Percentiles rank a stretch among this genome's conserved stretches.
phyloP scores from a whole-genome alignment of 2,797 vertebrate species.

The Phataginus tetradactyla region DNA sequence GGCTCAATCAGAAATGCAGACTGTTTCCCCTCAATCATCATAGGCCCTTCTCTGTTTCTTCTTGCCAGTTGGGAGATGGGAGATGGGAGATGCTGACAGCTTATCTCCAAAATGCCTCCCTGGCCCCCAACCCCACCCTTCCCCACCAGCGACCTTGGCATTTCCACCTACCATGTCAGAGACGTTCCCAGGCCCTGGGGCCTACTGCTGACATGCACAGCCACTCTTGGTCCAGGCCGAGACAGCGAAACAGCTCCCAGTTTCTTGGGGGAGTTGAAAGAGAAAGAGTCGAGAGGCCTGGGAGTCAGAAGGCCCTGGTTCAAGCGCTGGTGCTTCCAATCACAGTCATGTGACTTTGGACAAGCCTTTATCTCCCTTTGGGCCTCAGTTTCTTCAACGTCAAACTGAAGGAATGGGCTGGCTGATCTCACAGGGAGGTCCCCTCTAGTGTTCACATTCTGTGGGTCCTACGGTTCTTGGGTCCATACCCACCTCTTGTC shows the following conservation, averaged over 20 bases:
- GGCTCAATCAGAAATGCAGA: neutral
- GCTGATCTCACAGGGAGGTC: neutral
- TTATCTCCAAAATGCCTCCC: constrained; percentile 14
- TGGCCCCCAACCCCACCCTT: neutral
- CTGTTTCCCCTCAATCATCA: constrained; percentile 38
- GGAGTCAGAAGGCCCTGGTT: constrained; percentile 29
- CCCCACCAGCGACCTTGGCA: constrained; percentile 49
- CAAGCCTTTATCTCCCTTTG: neutral
- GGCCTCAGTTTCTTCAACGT: constrained; percentile 42
- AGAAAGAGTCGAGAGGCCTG: constrained; percentile 34
- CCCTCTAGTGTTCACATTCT: neutral
- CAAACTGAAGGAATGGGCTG: neutral
- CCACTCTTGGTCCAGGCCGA: constrained; percentile 1
- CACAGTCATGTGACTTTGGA: neutral
- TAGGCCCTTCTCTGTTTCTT: neutral
- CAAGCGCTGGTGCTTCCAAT: neutral
- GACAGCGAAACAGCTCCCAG: constrained; percentile 56
- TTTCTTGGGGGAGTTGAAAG: constrained; percentile 64
- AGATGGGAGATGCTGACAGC: constrained; percentile 48
- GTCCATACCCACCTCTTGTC: neutral
- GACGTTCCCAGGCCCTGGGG: constrained; percentile 61
- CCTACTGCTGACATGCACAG: constrained; percentile 28
- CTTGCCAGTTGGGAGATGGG: constrained; percentile 17
- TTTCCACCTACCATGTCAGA: neutral
- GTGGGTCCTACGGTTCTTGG: neutral